Base-by-base conservation (phyloP, 2,888 invertebrate species). In the Notodonta ziczac region DNA sequence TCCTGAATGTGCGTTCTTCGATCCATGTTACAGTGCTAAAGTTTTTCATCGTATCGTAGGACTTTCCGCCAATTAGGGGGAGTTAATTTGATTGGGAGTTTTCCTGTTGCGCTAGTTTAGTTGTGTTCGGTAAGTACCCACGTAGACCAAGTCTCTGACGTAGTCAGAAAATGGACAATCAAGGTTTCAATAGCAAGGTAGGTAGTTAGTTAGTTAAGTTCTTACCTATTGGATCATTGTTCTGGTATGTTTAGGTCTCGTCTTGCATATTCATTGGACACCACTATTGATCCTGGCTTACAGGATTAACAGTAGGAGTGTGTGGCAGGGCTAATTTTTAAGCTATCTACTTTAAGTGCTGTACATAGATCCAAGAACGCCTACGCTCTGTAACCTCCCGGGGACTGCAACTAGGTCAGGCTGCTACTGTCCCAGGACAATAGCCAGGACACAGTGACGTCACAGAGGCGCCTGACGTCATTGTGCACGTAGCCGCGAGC, bases 71-170 rank as follows among this genome's bases (percentile, higher is more conserved):
- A 78, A 79, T 77, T 74, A 77, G 62, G 61, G 66, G 73, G 64
- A 66, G 64, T 67, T 62, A 66, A 71, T 73, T 77, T 72, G 72
- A 76, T 77, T 69, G 73, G 70, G 64, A 69, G 69, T 70, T 74
- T 76, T 35, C 72, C 75, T 68, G 67, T 58, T 57, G 56, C 39
- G 58, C 56, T 60, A 58, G 66, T 67, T 58, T 48, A 24, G 24
- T 24, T 24, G 24, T 24, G 24, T 24, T 24, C 24, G 24, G 24
- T 24, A 24, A 24, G 24, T 24, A 24, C 24, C 24, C 2, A 24
- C 24, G 24, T 24, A 24, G 24, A 24, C 24, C 24, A 24, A 24
- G 24, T 24, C 24, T 24, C 24, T 24, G 24, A 24, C 24, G 24
- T 24, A 24, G 2, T 1, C 24, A 24, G 24, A 24, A 24, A 24